Base-by-base conservation (phyloP, 2,797 vertebrate genomes). In the Taenioides sp. region DNA sequence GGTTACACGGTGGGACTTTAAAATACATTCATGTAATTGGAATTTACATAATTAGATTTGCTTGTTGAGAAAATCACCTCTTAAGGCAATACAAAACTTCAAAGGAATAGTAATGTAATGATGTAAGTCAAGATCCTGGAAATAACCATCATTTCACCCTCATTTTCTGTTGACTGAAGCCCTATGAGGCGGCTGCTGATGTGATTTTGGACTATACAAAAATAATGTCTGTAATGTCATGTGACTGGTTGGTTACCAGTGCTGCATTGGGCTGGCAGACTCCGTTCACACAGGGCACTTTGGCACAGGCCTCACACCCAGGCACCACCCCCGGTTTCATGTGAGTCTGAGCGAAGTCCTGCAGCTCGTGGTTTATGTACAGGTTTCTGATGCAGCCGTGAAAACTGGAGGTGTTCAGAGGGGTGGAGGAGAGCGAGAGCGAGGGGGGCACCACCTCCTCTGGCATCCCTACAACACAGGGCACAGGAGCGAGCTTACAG, bases 331-430 rank as follows among this genome's bases (percentile, higher is more conserved):
- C 98, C 0, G 96, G 95, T 18, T 96, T 96, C 96, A 98, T 97
- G 89, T 95, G 94, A 0, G 96, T 95, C 88, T 96, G 96, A 78
- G 97, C 98, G 88, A 99, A 98, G 84, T 99, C 98, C 90, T 99
- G 98, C 80, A 99, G 92, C 92, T 99, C 97, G 0, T 98, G 97
- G 93, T 99, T 98, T 91, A 99, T 99, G 87, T 99, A 99, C 0
- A 99, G 95, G 82, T 99, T 99, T 74, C 95, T 94, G 89, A 99
- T 99, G 88, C 97, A 99, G n/a, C 98, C 97, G 0, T 98, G 97
- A 92, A 99, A 99, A 80, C 97, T 96, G 83, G 95, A 97, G 34
- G 90, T 84, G 0, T 99, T 99, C 72, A 96, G 91, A 58, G 94
- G 89, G 90, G 95, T 95, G 89, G 96, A 96, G 65, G 96, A 92